Percentiles rank a stretch among this genome's conserved stretches.
Evolutionary conservation across 2,888 invertebrate species (phyloP).

Genomic region (Epistrophe grossulariae): DNA sequence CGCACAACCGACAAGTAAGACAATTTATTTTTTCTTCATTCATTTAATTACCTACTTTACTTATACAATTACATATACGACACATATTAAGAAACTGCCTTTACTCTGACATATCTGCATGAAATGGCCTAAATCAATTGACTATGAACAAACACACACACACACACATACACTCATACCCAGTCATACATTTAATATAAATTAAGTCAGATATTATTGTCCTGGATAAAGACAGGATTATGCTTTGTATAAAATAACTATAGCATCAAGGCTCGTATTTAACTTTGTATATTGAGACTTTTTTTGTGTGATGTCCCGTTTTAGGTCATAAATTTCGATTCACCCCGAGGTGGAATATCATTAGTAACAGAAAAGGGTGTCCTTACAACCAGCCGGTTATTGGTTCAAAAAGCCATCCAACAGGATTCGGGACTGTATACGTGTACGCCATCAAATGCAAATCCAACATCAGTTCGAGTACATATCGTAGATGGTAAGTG

Average conservation of each 20-base stretch:
- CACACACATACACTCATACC: neutral
- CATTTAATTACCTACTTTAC: conserved; percentile 15
- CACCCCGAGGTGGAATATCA: conserved; percentile 94
- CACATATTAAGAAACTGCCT: conserved; percentile 13
- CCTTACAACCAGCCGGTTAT: conserved; percentile 91
- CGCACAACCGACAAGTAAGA: conserved; percentile 88
- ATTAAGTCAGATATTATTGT: conserved; percentile 56
- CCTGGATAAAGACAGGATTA: conserved; percentile 39
- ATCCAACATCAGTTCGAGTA: conserved; percentile 90
- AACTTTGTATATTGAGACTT: conserved; percentile 10
- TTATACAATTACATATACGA: neutral
- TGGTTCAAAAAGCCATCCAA: conserved; percentile 92
- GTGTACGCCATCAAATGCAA: conserved; percentile 93
- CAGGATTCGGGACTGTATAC: conserved; percentile 93
- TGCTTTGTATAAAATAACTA: neutral
- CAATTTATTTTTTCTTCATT: conserved; percentile 49
- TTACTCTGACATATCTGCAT: conserved; percentile 49
- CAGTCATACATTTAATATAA: neutral
- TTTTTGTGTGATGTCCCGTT: conserved; percentile 77
- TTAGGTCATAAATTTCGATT: conserved; percentile 95
- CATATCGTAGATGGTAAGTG: conserved; percentile 94
- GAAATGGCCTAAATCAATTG: conserved; percentile 41
- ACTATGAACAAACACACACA: conserved; percentile 15
- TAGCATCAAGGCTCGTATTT: conserved; percentile 18
- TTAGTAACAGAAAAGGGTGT: conserved; percentile 94